Base-by-base conservation (phyloP, 2,113 vertebrate genomes). In the Vanacampus margaritifer region DNA sequence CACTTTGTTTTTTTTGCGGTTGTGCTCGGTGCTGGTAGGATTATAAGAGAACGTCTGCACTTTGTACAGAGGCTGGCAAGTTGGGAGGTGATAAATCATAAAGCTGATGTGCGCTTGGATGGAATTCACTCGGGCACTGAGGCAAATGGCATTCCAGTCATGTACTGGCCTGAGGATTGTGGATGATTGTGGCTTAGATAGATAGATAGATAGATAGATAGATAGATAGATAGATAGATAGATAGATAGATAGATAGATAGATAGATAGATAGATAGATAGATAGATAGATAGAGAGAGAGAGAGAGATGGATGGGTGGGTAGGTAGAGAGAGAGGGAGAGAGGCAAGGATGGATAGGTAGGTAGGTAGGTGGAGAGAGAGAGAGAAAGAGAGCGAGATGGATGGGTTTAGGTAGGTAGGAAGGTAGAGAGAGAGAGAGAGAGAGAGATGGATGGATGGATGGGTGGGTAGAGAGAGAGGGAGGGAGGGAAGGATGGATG, bases 41-140 rank as follows among this genome's bases (percentile, higher is more conserved):
- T 77, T 68, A 48, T 23, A 69, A 58, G 39, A 64, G 14, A 71
- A 64, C 28, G 26, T 21, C 60, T 57, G 24, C 41, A 43, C 28
- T 67, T 65, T 73, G 70, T 64, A 21, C 23, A 61, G n/a, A 61
- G 48, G 54, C 65, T 56, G 67, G 68, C 69, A 67, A 37, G 51
- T 60, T 72, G 60, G 57, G 64, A 68, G 66, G 71, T 68, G 74
- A 58, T 60, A 32, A 23, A 72, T 56, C 63, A 69, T 78, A 58
- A 67, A 72, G 45, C 63, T 77, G 39, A 76, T 67, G 64, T 45
- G 69, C 26, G 46, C 39, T 67, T 67, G 63, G 45, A 69, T 71
- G 59, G 60, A 74, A 66, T 43, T 32, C n/a, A 63, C 45, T 65
- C 9, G 46, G 63, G 45, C 23, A 68, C 71, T 48, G 53, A 24